Evolutionary conservation across 2,888 invertebrate species (phyloP).

Genomic region (Cataglyphis albicans): DNA sequence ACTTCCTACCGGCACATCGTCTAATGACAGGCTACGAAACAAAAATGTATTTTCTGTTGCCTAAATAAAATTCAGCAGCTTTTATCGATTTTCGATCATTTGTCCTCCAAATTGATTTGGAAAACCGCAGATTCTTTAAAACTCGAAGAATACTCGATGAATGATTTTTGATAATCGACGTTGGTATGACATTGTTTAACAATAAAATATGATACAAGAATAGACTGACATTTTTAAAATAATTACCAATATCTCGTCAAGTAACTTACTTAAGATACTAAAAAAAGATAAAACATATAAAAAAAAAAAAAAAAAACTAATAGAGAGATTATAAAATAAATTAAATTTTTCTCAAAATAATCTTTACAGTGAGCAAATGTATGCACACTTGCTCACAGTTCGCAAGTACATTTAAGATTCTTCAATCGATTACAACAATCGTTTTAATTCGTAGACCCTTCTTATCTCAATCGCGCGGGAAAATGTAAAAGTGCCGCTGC

Average conservation of each 20-base stretch:
- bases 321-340: not conserved
- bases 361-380: not conserved
- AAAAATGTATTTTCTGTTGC: not conserved
- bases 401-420: not conserved
- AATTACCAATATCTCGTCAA: not conserved
- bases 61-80: conserved; percentile 22
- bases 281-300: too few species aligned
- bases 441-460: conserved; percentile 26
- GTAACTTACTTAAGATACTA: too few species aligned
- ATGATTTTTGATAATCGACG: not conserved
- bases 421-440: conserved; percentile 8
- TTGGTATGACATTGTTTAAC: not conserved
- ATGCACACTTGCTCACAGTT: not conserved
- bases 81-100: not conserved
- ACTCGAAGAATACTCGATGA: not conserved
- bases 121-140: not conserved
- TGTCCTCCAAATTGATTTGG: not conserved
- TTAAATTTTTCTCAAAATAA: not conserved
- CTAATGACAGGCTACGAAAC: conserved; percentile 12
- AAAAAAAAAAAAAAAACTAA: not conserved
- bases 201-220: not conserved
- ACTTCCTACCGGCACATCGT: conserved; percentile 25
- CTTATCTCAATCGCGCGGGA: conserved; percentile 15
- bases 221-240: not conserved
- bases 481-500: conserved; percentile 46